These are phyloP conservation scores for Heliconius eleuchia DNA, from an alignment of 1,140 invertebrate genomes.

Conservation along the genomic window DNA sequence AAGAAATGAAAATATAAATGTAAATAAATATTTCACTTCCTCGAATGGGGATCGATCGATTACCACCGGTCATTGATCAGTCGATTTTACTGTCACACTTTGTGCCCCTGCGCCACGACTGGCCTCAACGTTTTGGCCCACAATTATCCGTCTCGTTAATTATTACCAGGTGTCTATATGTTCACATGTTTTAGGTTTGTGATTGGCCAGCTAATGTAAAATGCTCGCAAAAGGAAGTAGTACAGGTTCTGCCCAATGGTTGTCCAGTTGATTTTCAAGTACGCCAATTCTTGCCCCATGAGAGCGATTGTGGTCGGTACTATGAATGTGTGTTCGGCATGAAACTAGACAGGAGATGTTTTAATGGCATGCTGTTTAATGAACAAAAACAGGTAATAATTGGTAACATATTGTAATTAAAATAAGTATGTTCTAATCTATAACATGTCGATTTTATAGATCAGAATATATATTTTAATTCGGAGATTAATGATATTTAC, in stretches of 20 bases:
- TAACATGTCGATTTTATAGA: too few relatives aligned
- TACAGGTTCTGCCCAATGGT: slow-evolving; percentile 20
- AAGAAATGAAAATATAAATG: too few relatives aligned
- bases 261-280: slow-evolving; percentile 40
- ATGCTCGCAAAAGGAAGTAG: slow-evolving; percentile 2
- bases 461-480: too few relatives aligned
- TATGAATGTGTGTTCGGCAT: slow-evolving; percentile 49
- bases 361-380: slow-evolving; percentile 44
- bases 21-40: too few relatives aligned
- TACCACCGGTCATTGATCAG: too few relatives aligned
- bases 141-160: too few relatives aligned
- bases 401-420: not conserved
- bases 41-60: too few relatives aligned
- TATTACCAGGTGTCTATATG: too few relatives aligned
- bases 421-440: not conserved
- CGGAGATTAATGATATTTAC: too few relatives aligned
- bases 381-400: slow-evolving; percentile 39
- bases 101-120: too few relatives aligned
- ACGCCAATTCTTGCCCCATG: slow-evolving; percentile 67
- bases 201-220: slow-evolving; percentile 9
- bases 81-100: too few relatives aligned
- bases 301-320: slow-evolving; percentile 77
- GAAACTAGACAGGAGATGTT: slow-evolving; percentile 43
- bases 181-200: slow-evolving; percentile 4
- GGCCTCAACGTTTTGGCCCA: too few relatives aligned